Base-by-base conservation (phyloP, 2,888 invertebrate genomes). In the Venustoraphidia nigricollis region DNA sequence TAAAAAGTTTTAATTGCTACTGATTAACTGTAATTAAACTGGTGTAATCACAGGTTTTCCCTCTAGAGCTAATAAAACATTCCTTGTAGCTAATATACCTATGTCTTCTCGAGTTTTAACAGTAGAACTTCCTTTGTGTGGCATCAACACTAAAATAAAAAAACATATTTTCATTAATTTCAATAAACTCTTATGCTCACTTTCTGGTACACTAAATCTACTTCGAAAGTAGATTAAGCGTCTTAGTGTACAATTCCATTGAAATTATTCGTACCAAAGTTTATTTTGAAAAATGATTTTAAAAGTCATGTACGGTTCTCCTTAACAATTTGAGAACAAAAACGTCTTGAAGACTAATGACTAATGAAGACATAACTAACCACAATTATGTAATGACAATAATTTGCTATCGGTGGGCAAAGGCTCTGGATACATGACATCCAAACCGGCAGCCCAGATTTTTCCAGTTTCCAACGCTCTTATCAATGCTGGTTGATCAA, bases 401-500 rank as follows among this genome's bases (percentile, higher is more conserved):
- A 92, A 67, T 42, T 81, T 81, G 62, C 86, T 78, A 60, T 81
- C 76, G 10, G 73, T 64, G 0, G 89, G 84, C 45, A 93, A 62
- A 0, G 92, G 92, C 60, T 92, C 92, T 0, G 91, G 90, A 3
- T 78, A 76, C 52, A 82, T 83, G 5, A 92, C 92, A 62, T 93
- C 92, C 1, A 93, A 68, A 0, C 89, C 92, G 1, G 91, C 92
- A 0, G 82, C 81, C 58, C 78, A 79, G 50, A 92, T 90, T 53
- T 74, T 69, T 4, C 78, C 76, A 44, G 68, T 71, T 56, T 77
- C 77, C 42, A 92, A 65, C 0, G 89, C 89, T 42, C 74, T 72
- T 50, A 81, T 76, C 14, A 93, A 64, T 48, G 82, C 87, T 3
- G 83, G 77, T 58, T 89, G 89, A 53, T 89, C 79, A 1, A 83